phyloP scores from a whole-genome alignment of 2,888 invertebrate species.

The Odontocerum albicorne region DNA sequence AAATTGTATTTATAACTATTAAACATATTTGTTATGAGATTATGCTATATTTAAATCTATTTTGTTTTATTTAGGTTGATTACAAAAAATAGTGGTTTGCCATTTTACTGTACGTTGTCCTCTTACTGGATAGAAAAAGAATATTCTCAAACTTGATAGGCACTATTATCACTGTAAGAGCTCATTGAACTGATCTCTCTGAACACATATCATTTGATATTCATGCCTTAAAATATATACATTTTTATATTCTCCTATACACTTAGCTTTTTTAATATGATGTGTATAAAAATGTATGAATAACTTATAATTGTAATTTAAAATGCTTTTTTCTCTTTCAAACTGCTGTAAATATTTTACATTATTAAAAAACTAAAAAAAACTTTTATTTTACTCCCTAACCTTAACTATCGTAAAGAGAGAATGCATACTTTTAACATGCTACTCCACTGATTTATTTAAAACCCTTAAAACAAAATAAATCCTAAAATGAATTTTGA shows the following conservation, averaged over 20 bases:
- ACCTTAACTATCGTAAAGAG: no score
- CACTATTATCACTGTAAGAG: slow-evolving; percentile 12
- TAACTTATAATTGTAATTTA: slow-evolving; percentile 10
- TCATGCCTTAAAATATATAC: slow-evolving; percentile 22
- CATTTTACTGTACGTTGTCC: background rate
- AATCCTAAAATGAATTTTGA: no score
- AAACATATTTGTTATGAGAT: no score
- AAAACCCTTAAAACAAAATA: no score
- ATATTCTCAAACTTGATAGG: slow-evolving; percentile 11
- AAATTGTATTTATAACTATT: no score
- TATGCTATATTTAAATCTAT: no score
- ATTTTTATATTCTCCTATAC: slow-evolving; percentile 10
- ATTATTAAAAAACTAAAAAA: slow-evolving; percentile 8
- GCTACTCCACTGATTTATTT: no score
- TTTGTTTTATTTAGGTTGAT: no score
- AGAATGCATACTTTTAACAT: no score
- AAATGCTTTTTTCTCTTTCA: slow-evolving; percentile 18
- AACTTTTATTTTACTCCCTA: background rate
- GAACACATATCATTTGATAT: slow-evolving; percentile 23
- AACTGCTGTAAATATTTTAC: slow-evolving; percentile 21
- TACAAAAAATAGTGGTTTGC: no score
- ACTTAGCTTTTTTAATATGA: slow-evolving; percentile 21
- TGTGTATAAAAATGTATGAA: slow-evolving; percentile 7
- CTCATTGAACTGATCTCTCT: slow-evolving; percentile 20
- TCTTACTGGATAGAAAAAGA: background rate